phyloP scores from a whole-genome alignment of 1,140 invertebrate genomes.

The Chionoecetes opilio region DNA sequence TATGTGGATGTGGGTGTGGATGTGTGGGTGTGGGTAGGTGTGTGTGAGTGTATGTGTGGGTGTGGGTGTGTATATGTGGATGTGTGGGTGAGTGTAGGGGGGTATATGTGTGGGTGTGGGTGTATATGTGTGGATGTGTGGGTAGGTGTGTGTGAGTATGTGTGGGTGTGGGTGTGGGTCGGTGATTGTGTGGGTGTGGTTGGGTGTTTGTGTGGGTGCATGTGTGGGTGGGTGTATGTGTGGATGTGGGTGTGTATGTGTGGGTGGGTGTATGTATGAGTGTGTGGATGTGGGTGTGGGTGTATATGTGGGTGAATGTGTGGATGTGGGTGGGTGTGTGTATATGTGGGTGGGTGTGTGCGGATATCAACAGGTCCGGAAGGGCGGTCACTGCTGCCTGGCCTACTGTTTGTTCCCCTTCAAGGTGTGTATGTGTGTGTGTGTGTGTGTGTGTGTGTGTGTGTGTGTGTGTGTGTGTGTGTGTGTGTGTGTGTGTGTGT shows the following conservation, averaged over 20 bases:
- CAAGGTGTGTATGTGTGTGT: too few relatives aligned
- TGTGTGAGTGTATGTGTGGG: not conserved
- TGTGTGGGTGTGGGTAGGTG: too few relatives aligned
- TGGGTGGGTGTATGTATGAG: not conserved
- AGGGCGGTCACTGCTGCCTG: too few relatives aligned
- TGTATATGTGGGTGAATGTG: not conserved
- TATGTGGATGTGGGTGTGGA: not conserved
- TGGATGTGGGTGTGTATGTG: not conserved
- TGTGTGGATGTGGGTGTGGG: not conserved
- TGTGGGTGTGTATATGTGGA: too few relatives aligned
- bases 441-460: too few relatives aligned
- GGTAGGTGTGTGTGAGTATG: not conserved
- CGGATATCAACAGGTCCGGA: too few relatives aligned
- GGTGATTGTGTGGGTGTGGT: not conserved
- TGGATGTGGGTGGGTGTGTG: not conserved
- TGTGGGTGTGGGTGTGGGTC: too few relatives aligned
- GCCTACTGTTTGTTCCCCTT: too few relatives aligned
- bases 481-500: too few relatives aligned
- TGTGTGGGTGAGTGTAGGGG: not conserved
- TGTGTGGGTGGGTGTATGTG: not conserved
- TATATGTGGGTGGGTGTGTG: too few relatives aligned
- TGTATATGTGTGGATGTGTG: not conserved
- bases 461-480: too few relatives aligned
- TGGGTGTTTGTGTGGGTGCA: not conserved
- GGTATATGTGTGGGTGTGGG: not conserved